phyloP scores from a whole-genome alignment of 2,797 vertebrate species.

The Sebastes itinus region DNA sequence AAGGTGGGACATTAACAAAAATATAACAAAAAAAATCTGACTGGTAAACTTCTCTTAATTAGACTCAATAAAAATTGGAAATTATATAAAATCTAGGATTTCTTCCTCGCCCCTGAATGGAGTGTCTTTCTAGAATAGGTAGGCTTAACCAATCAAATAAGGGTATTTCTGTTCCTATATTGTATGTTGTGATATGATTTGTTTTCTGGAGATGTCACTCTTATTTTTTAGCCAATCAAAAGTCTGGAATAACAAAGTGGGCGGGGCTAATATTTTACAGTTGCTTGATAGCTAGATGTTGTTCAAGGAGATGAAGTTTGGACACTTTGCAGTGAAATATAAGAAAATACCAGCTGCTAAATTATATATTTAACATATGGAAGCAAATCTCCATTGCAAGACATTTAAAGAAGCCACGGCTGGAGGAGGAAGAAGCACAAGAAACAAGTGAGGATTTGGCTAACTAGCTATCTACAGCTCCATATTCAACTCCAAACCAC shows the following conservation, averaged over 20 bases:
- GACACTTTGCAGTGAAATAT: too few relatives aligned
- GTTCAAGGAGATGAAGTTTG: too few relatives aligned
- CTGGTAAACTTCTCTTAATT: fast-evolving
- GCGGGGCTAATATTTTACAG: neutral
- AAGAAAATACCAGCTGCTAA: neutral
- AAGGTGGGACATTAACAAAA: too few relatives aligned
- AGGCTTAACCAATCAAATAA: neutral
- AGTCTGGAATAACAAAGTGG: neutral
- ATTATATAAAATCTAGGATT: too few relatives aligned
- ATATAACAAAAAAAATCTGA: too few relatives aligned
- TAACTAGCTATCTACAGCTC: neutral
- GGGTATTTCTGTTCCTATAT: fast-evolving
- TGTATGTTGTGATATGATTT: neutral
- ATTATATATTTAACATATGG: neutral
- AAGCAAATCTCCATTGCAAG: too few relatives aligned
- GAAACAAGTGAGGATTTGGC: neutral
- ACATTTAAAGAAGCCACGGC: neutral
- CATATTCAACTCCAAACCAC: neutral
- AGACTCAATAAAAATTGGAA: too few relatives aligned
- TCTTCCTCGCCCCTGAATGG: too few relatives aligned
- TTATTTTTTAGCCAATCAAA: neutral
- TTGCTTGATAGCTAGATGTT: fast-evolving
- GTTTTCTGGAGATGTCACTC: neutral
- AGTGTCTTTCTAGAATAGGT: neutral
- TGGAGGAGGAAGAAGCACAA: neutral